Evolutionary conservation across 2,888 invertebrate genomes (phyloP), one percentile per base, ranked within the genome.

Genomic region (Trachelus iudaicus): DNA sequence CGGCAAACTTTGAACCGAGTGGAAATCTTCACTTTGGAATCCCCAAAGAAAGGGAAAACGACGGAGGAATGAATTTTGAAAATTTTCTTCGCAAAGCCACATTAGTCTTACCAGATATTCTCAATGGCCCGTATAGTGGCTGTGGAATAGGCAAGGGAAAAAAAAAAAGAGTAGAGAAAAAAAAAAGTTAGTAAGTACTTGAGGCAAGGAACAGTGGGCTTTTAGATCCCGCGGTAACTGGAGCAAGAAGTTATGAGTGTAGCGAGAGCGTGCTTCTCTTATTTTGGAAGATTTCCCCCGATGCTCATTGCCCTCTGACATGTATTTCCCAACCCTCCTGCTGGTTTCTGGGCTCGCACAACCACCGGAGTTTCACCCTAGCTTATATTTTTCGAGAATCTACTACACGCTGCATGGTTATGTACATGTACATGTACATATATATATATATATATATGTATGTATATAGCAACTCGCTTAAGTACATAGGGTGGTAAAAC

Each of bases 231-330:
- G 77, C 75, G 74, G 77, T 75, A 68, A 73, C 76, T 37, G 73
- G 75, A 77, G 34, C 77, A 73, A 74, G 77, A 33, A 75, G 30
- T 34, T 30, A 56, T 34, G n/a, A 33, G n/a, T 30, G 56, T 35
- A 56, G 75, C 56, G 13, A 30, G 69, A 81, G 82, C 78, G 81
- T 77, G 78, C 83, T 81, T 79, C 84, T 85, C 86, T 87, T 88
- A 86, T 88, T 88, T 88, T 84, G 82, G 81, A 86, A 87, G 87
- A 89, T 88, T 89, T 88, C 88, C 89, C 89, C 84, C 81, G 89
- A 87, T 86, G 86, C 87, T 89, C 89, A 84, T 88, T 87, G 85
- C 85, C 84, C 83, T 85, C 81, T 71, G 33, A 31, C 71, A 31
- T 15, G 71, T 34, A 71, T 31, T 71, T 71, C 12, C 71, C 15